Evolutionary conservation across 2,113 vertebrate species (phyloP), one percentile per base, ranked within the genome.

Genomic region (Callorhinus ursinus): DNA sequence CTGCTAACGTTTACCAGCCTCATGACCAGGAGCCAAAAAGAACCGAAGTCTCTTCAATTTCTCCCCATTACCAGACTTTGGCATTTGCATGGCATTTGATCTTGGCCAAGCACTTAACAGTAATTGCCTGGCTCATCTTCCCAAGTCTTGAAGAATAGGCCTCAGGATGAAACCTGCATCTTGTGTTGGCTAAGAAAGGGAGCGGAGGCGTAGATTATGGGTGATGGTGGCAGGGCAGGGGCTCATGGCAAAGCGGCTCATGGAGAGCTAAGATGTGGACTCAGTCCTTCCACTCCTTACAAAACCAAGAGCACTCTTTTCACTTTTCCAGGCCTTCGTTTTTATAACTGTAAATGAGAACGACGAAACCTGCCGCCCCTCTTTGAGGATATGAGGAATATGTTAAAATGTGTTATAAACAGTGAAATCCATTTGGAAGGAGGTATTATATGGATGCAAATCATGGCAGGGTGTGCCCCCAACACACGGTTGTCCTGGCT

Each of bases 351-450:
- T 77, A 65, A 85, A 77, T 55, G 74, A 74, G 24, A 80, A 46
- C 2, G 28, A 53, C 36, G 61, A 24, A 5, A 21, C 22, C 36
- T 51, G 9, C 4, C 9, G 76, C 31, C 42, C 18, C 28, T 65
- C 24, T 31, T 13, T 13, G 26, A 53, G 39, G 28, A 46, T 7
- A 19, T 1, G 10, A 69, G 11, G 31, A 79, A 65, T 72, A 11
- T 39, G 21, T 49, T 69, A 83, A 83, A 74, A 80, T 51, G 53
- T 86, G 24, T 69, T 92, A 88, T 92, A 92, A 88, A 57, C 2
- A 14, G 51, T 71, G 42, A 79, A 63, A 46, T 46, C 28, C 22
- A 15, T 72, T 94, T 59, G 59, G 22, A 57, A 92, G 74, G 57
- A 95, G 53, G 61, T n/a, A 15, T 53, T 28, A 4, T 11, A 61